Conservation (phyloP, 37 sponge, comb jelly and placozoan species). For the Agelas oroides region DNA sequence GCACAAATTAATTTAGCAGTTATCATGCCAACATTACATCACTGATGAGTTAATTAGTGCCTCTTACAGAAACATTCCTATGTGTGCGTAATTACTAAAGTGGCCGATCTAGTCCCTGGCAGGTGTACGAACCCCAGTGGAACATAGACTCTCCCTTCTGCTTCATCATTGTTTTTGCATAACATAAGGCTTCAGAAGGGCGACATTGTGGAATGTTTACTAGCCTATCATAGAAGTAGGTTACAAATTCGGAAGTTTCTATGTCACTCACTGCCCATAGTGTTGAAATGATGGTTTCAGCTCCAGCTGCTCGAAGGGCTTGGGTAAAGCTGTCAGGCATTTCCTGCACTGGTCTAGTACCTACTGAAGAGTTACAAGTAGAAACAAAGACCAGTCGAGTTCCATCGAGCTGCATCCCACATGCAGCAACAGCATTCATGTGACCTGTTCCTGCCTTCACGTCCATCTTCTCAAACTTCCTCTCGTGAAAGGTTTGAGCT, state of each 20-base stretch:
- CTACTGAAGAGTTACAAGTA: slow-evolving; percentile 13
- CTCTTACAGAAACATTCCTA: too few species aligned
- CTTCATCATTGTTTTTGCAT: slow-evolving; percentile 24
- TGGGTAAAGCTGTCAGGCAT: slow-evolving; percentile 23
- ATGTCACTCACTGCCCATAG: slow-evolving; percentile 3
- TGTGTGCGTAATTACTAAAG: too few species aligned
- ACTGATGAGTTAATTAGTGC: too few species aligned
- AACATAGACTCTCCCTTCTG: slow-evolving; percentile 26
- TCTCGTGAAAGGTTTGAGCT: slow-evolving; percentile 20
- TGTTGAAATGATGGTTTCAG: slow-evolving; percentile 15
- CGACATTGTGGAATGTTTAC: not conserved
- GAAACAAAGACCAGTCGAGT: slow-evolving; percentile 23
- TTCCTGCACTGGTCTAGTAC: slow-evolving; percentile 2
- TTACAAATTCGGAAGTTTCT: not conserved
- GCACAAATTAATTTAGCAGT: too few species aligned
- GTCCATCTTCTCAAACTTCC: slow-evolving; percentile 29
- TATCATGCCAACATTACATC: too few species aligned
- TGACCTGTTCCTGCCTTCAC: slow-evolving; percentile 17
- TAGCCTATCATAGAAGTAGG: slow-evolving; percentile 11
- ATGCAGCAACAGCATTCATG: slow-evolving; percentile 14
- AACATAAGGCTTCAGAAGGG: slow-evolving; percentile 16
- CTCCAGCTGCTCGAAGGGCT: slow-evolving; percentile 20
- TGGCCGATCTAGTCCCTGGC: slow-evolving; percentile 23
- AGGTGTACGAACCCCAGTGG: slow-evolving; percentile 23
- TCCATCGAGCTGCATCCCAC: slow-evolving; percentile 22